Conservation (phyloP, 1,140 invertebrate species). For the Zaprionus capensis region DNA sequence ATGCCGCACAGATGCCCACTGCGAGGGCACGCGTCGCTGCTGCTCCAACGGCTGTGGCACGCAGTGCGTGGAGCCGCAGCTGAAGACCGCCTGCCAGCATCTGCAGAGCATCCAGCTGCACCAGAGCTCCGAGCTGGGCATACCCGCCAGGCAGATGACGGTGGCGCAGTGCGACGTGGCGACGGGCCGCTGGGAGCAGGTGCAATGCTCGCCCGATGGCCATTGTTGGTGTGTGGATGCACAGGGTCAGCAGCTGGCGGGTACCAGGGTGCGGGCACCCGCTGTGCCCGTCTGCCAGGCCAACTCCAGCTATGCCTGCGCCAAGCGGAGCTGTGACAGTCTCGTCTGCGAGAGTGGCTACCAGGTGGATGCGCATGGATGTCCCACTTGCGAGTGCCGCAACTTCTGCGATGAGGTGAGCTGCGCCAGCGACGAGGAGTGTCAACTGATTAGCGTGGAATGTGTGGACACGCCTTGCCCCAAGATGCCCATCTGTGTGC, state of each 20-base stretch:
- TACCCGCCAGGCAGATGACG: slow-evolving; percentile 89
- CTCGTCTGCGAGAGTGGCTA: slow-evolving; percentile 88
- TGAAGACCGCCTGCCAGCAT: slow-evolving; percentile 92
- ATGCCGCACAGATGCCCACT: slow-evolving; percentile 91
- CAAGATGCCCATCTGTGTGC: slow-evolving; percentile 91
- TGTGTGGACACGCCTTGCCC: slow-evolving; percentile 87
- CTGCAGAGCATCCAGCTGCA: slow-evolving; percentile 88
- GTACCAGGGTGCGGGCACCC: slow-evolving; percentile 85
- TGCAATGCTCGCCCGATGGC: slow-evolving; percentile 91
- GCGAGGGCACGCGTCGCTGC: slow-evolving; percentile 88
- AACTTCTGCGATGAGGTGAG: slow-evolving; percentile 90
- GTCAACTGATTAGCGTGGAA: slow-evolving; percentile 85
- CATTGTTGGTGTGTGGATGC: slow-evolving; percentile 96
- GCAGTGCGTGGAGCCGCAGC: slow-evolving; percentile 89
- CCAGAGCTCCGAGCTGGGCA: slow-evolving; percentile 90
- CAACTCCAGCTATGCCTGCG: slow-evolving; percentile 86
- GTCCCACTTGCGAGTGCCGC: slow-evolving; percentile 90
- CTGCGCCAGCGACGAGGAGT: slow-evolving; percentile 90
- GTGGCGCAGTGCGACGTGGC: slow-evolving; percentile 90
- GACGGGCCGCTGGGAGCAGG: slow-evolving; percentile 90
- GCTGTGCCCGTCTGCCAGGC: slow-evolving; percentile 78
- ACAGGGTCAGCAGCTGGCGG: slow-evolving; percentile 91
- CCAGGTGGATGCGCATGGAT: slow-evolving; percentile 88
- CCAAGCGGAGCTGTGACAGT: slow-evolving; percentile 85
- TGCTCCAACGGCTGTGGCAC: slow-evolving; percentile 95